A percentile compares a stretch with the other conserved stretches of the same genome.
These are phyloP conservation scores for Lasioglossum marginatum DNA, from an alignment of 2,888 invertebrate genomes.

Conservation along the genomic window DNA sequence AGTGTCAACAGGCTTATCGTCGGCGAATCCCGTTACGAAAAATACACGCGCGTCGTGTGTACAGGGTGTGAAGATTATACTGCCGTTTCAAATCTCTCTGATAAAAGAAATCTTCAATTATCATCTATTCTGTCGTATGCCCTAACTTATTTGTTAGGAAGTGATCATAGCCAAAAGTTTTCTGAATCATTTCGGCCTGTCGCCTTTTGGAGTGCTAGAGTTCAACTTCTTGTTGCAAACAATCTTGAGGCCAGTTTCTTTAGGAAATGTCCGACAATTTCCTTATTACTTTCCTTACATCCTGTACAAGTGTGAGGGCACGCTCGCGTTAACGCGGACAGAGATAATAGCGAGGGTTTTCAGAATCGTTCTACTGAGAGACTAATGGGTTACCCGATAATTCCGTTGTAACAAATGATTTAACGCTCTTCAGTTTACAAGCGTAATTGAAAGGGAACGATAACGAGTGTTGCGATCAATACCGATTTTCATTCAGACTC, in stretches of 20 bases:
- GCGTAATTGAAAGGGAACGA: slow-evolving; percentile 1
- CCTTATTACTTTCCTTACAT: not conserved
- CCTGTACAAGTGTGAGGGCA: not conserved
- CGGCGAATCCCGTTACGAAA: not conserved
- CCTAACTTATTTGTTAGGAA: no score
- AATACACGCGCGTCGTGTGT: not conserved
- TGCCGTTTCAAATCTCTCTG: not conserved
- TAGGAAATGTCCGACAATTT: not conserved
- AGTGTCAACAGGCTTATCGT: slow-evolving; percentile 25
- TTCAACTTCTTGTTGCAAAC: not conserved
- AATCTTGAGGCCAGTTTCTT: not conserved
- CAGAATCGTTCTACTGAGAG: slow-evolving; percentile 44
- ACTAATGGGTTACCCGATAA: slow-evolving; percentile 23
- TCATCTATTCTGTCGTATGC: no score
- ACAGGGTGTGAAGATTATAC: not conserved
- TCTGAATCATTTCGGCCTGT: no score
- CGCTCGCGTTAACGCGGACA: not conserved
- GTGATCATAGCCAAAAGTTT: no score
- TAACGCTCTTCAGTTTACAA: not conserved
- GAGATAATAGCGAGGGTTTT: slow-evolving; percentile 41
- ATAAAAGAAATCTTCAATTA: no score
- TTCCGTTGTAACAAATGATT: not conserved
- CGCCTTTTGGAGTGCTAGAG: not conserved
- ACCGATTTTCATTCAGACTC: not conserved
- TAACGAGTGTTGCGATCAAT: not conserved